Conservation (phyloP, 2,113 vertebrate genomes). For the Terrapene triunguis region DNA sequence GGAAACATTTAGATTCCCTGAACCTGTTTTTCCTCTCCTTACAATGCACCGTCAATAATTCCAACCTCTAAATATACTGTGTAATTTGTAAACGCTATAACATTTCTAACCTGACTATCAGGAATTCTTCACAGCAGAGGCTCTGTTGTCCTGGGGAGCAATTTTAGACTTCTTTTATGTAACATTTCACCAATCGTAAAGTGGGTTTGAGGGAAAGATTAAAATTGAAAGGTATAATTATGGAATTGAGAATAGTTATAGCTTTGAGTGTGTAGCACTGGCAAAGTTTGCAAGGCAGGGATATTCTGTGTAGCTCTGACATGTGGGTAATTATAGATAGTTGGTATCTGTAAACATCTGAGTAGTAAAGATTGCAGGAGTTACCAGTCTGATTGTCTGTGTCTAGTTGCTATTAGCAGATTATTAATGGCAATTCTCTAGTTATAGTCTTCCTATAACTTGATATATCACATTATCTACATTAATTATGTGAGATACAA, state of each 20-base stretch:
- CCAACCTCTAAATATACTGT: background rate
- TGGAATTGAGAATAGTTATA: background rate
- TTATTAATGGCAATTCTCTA: background rate
- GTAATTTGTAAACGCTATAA: background rate
- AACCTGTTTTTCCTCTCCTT: background rate
- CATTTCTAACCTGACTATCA: background rate
- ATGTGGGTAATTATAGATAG: background rate
- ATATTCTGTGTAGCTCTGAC: background rate
- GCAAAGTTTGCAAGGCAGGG: background rate
- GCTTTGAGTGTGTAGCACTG: background rate
- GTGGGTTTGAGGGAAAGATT: background rate
- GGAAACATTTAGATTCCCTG: background rate
- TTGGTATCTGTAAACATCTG: background rate
- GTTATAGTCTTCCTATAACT: background rate
- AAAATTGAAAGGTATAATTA: background rate
- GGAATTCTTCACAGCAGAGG: conserved; percentile 2
- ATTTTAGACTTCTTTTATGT: background rate
- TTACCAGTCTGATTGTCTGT: background rate
- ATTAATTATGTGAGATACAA: background rate
- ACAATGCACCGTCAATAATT: background rate
- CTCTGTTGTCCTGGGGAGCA: background rate
- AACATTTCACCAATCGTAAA: background rate
- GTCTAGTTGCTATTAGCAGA: background rate
- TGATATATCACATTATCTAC: background rate
- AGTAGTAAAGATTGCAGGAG: background rate